These are phyloP conservation scores for Drosophila mauritiana DNA, from an alignment of 1,140 invertebrate species.

Conservation along the genomic window DNA sequence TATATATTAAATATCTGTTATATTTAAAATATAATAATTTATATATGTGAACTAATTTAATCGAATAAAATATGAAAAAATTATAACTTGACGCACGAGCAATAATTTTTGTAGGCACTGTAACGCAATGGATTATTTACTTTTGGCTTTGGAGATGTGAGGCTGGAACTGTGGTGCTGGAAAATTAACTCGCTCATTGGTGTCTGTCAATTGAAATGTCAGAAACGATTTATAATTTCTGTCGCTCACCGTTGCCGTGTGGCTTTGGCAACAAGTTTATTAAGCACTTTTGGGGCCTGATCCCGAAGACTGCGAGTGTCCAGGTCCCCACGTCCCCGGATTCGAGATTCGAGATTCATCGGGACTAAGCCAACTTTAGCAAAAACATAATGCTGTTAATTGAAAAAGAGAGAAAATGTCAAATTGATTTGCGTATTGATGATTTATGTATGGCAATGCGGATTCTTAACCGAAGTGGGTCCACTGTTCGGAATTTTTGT, in stretches of 20 bases:
- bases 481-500: slow-evolving; percentile 8
- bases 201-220: slow-evolving; percentile 83
- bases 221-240: slow-evolving; percentile 83
- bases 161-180: slow-evolving; percentile 47
- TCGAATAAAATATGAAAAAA: too few species aligned
- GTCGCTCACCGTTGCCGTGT: slow-evolving; percentile 51
- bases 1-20: too few species aligned
- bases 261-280: slow-evolving; percentile 72
- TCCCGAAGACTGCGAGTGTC: slow-evolving; percentile 19
- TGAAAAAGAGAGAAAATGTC: slow-evolving; percentile 73
- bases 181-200: slow-evolving; percentile 83
- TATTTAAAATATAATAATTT: too few species aligned
- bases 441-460: slow-evolving; percentile 59
- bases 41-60: too few species aligned
- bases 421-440: slow-evolving; percentile 74
- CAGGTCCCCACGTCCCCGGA: neutral
- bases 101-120: slow-evolving; percentile 48
- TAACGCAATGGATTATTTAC: slow-evolving; percentile 27
- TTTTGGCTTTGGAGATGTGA: slow-evolving; percentile 26
- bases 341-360: slow-evolving; percentile 6
- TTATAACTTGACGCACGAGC: too few species aligned
- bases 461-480: slow-evolving; percentile 3
- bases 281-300: slow-evolving; percentile 61
- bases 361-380: slow-evolving; percentile 64
- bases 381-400: slow-evolving; percentile 82